phyloP scores from a whole-genome alignment of 37 sponge, comb jelly and placozoan species.

The Halisarca cf. caerulea region DNA sequence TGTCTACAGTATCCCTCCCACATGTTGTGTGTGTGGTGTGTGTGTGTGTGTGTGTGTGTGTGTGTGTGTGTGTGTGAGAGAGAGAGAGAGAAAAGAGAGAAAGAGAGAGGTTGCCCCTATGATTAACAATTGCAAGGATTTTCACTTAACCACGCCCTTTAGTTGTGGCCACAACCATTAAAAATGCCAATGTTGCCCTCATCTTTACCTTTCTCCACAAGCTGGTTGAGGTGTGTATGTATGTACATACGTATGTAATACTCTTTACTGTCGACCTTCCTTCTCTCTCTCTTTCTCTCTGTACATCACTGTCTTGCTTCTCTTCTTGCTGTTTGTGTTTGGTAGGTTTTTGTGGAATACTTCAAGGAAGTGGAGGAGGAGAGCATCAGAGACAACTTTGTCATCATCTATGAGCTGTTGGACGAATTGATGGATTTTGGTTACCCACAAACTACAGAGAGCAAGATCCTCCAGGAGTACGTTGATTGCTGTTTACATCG shows the following conservation, averaged over 20 bases:
- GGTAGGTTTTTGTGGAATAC: constrained; percentile 88
- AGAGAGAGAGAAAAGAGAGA: background rate
- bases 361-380: constrained; percentile 97
- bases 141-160: background rate
- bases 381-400: constrained; percentile 97
- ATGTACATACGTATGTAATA: background rate
- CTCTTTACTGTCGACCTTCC: too few relatives aligned
- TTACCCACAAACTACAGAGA: constrained; percentile 97
- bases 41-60: constrained; percentile 11
- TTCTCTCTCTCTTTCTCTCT: background rate
- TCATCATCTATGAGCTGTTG: constrained; percentile 92
- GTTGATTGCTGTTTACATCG: constrained; percentile 3
- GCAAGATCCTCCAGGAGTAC: constrained; percentile 93
- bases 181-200: constrained; percentile 96
- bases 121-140: background rate
- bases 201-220: constrained; percentile 92
- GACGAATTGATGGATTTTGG: constrained; percentile 99
- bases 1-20: constrained; percentile 86
- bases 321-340: background rate
- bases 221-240: constrained; percentile 84
- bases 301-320: background rate
- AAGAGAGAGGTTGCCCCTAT: background rate
- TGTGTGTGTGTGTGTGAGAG: background rate
- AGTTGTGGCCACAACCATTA: constrained; percentile 95
- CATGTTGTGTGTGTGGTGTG: background rate